Percentiles rank a stretch among this genome's conserved stretches.
Conservation (phyloP, 2,113 vertebrate species). For the Turnix velox region DNA sequence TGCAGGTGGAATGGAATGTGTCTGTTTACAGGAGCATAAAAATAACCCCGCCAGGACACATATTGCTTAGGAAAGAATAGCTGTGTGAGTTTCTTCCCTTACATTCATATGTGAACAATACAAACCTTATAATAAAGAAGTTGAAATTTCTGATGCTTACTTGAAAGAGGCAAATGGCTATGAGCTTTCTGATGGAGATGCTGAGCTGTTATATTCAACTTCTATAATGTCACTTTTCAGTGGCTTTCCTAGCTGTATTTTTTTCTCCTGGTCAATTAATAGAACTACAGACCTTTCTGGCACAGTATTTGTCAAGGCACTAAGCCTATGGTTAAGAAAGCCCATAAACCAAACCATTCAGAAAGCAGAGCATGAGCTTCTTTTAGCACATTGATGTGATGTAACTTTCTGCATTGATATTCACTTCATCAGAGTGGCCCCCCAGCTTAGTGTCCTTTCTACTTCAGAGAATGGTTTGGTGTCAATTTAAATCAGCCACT, state of each 20-base stretch:
- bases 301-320: neutral
- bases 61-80: neutral
- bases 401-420: neutral
- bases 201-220: neutral
- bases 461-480: neutral
- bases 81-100: accelerated
- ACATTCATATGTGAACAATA: accelerated
- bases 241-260: neutral
- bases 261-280: neutral
- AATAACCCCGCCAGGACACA: neutral
- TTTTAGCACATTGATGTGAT: neutral
- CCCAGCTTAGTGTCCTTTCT: neutral
- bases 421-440: neutral
- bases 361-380: neutral
- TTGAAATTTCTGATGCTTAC: neutral
- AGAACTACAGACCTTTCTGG: neutral
- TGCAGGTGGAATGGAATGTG: neutral
- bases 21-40: neutral
- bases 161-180: neutral
- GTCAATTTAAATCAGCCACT: neutral
- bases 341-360: neutral
- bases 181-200: neutral
- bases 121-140: neutral
- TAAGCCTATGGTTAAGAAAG: neutral
- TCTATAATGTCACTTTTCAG: neutral